These are phyloP conservation scores for Drosophila melanogaster DNA, from an alignment of 1,140 invertebrate genomes.

Conservation along the genomic window Release_6_plus_ISO1_MT NC_004354.4:8854501-8855000, in stretches of 20 bases:
- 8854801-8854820: slow-evolving; percentile 7
- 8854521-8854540: slow-evolving; percentile 19
- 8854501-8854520: slow-evolving; percentile 23
- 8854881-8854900: too few relatives aligned
- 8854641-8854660: slow-evolving; percentile 20
- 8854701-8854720: slow-evolving; percentile 62
- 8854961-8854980: slow-evolving; percentile 49
- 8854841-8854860: slow-evolving; percentile 62
- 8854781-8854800: slow-evolving; percentile 19
- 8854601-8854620: slow-evolving; percentile 71
- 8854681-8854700: slow-evolving; percentile 65
- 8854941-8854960: slow-evolving; percentile 76
- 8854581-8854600: slow-evolving; percentile 24
- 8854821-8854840: slow-evolving; percentile 63
- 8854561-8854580: slow-evolving; percentile 1
- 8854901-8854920: slow-evolving; percentile 46
- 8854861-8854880: slow-evolving; percentile 10
- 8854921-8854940: slow-evolving; percentile 79
- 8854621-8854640: slow-evolving; percentile 33
- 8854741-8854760: slow-evolving; percentile 2
- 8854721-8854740: slow-evolving; percentile 28
- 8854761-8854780: slow-evolving; percentile 29
- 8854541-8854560: neutral
- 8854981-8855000: slow-evolving; percentile 73
- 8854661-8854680: slow-evolving; percentile 69